Evolutionary conservation across 2,888 invertebrate species (phyloP).

Genomic region (Fragum sueziense): DNA sequence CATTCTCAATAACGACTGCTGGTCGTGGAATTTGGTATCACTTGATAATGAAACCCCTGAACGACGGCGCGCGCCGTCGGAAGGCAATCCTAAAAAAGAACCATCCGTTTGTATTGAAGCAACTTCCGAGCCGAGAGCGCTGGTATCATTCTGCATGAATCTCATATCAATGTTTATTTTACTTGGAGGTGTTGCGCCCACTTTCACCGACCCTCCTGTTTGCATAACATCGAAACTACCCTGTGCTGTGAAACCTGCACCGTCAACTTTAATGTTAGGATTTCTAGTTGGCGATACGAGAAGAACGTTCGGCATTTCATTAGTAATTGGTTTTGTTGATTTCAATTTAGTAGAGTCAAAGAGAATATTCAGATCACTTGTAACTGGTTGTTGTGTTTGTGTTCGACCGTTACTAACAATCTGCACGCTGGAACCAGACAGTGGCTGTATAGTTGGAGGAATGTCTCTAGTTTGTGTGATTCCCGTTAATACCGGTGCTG

Average conservation of each 20-base stretch:
- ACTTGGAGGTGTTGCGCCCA: conserved; percentile 1
- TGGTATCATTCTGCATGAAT: neutral
- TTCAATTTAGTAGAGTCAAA: conserved; percentile 19
- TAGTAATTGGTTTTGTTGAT: neutral
- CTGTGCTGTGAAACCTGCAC: conserved; percentile 11
- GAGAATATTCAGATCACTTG: conserved; percentile 13
- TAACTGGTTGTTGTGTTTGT: neutral
- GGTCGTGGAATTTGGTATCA: conserved; percentile 37
- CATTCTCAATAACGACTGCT: conserved; percentile 40
- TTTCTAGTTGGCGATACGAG: conserved; percentile 2
- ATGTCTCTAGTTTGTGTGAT: conserved; percentile 3
- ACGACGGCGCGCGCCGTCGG: neutral
- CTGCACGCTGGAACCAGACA: neutral
- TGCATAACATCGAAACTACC: conserved; percentile 8
- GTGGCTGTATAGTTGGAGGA: neutral
- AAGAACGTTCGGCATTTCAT: neutral
- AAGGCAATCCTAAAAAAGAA: conserved; percentile 47
- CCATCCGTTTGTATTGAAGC: conserved; percentile 39
- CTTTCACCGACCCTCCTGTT: neutral
- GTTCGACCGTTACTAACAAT: neutral
- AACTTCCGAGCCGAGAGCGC: neutral
- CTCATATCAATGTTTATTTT: conserved; percentile 19
- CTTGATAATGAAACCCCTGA: conserved; percentile 17
- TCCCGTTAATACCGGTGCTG: conserved; percentile 11
- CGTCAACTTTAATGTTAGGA: neutral